Percentiles rank a stretch among this genome's conserved stretches.
Evolutionary conservation across 2,888 invertebrate species (phyloP).

Genomic region (Platycheirus rosarum): DNA sequence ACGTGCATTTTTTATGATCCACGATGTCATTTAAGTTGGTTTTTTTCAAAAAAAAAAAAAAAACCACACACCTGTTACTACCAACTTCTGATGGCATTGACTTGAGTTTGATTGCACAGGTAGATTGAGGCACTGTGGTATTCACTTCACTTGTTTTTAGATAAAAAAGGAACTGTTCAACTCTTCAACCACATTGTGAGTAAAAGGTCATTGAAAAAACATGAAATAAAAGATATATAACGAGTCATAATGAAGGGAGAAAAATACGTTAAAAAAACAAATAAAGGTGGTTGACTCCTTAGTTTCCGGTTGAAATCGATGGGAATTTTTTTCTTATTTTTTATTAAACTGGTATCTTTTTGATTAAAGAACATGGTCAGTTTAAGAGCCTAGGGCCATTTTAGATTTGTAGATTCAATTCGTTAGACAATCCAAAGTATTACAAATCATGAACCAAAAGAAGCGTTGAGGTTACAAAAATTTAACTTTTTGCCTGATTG

Average conservation of each 20-base stretch:
- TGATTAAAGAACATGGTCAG: not conserved
- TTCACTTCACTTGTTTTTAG: conserved; percentile 13
- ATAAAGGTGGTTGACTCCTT: conserved; percentile 47
- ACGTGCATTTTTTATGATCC: conserved; percentile 40
- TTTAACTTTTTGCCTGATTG: too few species aligned
- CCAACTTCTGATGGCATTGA: conserved; percentile 48
- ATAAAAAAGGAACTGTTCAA: conserved; percentile 11
- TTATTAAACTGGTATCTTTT: not conserved
- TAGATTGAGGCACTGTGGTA: not conserved
- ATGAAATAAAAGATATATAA: not conserved
- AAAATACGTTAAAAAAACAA: conserved; percentile 48
- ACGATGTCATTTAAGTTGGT: conserved; percentile 40
- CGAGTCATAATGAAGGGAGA: conserved; percentile 43
- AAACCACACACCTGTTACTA: conserved; percentile 20
- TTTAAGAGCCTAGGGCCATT: conserved; percentile 14
- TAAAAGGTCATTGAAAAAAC: conserved; percentile 43
- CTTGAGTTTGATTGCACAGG: conserved; percentile 49
- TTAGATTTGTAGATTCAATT: conserved; percentile 1
- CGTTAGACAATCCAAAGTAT: conserved; percentile 14
- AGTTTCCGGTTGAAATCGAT: conserved; percentile 49
- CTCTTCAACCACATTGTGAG: not conserved
- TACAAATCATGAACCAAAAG: conserved; percentile 27
- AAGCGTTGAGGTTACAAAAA: too few species aligned
- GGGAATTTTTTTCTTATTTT: conserved; percentile 32
- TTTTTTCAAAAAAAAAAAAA: conserved; percentile 12